Base-by-base conservation (phyloP, 2,888 invertebrate species). In the Euproctis similis region DNA sequence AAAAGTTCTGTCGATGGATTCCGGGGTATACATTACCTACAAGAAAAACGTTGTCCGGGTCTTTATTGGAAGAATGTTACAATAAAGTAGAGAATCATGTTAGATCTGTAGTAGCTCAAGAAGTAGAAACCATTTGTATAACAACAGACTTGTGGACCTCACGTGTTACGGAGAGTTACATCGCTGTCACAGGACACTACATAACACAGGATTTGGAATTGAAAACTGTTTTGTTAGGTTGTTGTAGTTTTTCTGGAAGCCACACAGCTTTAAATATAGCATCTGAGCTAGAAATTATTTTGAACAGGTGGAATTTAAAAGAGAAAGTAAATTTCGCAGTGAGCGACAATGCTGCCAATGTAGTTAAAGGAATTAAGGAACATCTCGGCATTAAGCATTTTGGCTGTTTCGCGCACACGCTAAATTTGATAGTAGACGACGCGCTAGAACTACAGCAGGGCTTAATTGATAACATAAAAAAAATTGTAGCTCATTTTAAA, bases 361-460 rank as follows among this genome's bases (percentile, higher is more conserved):
- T 46, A 2, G 30, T 25, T 2, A 46, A 37, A 14, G 42, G 34
- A 3, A 24, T 44, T 2, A 26, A 31, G 26, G 21, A 24, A 3
- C 16, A 43, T n/a, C 18, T 37, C 2, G 26, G 18, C 0, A 30
- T 20, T 20, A 53, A 49, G 16, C 41, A 54, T 39, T 56, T 48
- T 36, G 51, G 46, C 0, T 59, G 57, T 10, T 48, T 32, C 28
- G 42, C 39, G 5, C 48, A 53, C 10, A 38, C 26, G 4, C 19
- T 34, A 2, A 50, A 52, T 29, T 16, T 48, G 13, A 29, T 45
- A 4, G 47, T 48, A 0, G 30, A 40, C 20, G 12, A 42, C 16
- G 42, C 42, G 1, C 20, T 46, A 4, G 12, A 8, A 1, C 12
- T 8, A 5, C 7, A 4, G n/a, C 12, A 23, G 9, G 2, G 7